Conservation (phyloP, 2,888 invertebrate genomes). For the Trilocha varians region DNA sequence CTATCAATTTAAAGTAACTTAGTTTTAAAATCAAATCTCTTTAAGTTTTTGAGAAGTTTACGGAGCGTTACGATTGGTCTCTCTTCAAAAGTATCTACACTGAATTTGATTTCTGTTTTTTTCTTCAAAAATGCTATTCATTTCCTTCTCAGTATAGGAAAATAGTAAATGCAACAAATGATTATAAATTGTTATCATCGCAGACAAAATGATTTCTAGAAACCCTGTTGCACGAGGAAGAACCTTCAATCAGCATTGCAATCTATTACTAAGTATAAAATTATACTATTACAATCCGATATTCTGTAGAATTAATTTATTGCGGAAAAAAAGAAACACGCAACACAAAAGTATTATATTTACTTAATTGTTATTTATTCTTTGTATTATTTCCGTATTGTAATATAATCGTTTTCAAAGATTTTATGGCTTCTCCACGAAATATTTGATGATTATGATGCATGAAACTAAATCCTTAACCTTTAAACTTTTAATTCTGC, state of each 20-base stretch:
- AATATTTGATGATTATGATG: neutral
- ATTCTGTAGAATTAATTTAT: too few relatives aligned
- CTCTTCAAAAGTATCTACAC: too few relatives aligned
- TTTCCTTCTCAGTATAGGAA: neutral
- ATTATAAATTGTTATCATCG: neutral
- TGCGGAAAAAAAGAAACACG: conserved; percentile 11
- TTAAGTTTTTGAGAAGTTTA: too few relatives aligned
- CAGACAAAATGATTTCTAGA: conserved; percentile 3
- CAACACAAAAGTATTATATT: conserved; percentile 2
- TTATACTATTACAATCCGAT: too few relatives aligned
- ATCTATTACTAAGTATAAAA: conserved; percentile 16
- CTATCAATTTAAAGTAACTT: too few relatives aligned
- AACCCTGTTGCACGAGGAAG: conserved; percentile 36
- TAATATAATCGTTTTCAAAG: neutral
- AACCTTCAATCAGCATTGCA: conserved; percentile 43
- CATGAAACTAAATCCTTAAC: too few relatives aligned
- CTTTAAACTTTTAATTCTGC: too few relatives aligned
- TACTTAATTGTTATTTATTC: conserved; percentile 10
- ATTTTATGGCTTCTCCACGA: neutral
- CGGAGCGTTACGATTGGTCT: too few relatives aligned
- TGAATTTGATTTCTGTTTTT: too few relatives aligned
- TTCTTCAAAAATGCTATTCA: too few relatives aligned
- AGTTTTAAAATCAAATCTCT: too few relatives aligned
- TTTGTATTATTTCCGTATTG: conserved; percentile 18
- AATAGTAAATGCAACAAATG: neutral